Percentiles rank a stretch among this genome's conserved stretches.
phyloP scores from a whole-genome alignment of 2,113 vertebrate species.

The Scophthalmus maximus region DNA sequence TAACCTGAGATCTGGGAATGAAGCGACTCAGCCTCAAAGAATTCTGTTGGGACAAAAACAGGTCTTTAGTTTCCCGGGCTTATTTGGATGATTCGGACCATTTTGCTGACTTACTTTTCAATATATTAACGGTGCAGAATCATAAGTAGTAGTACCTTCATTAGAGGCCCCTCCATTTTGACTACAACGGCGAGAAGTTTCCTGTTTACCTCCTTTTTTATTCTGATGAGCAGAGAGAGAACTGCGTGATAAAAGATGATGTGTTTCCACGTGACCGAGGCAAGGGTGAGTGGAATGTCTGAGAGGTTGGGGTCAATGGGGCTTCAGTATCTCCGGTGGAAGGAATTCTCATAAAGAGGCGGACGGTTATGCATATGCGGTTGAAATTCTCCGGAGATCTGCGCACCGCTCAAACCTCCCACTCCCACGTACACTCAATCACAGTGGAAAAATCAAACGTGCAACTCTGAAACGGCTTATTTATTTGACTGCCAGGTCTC shows the following conservation, averaged over 20 bases:
- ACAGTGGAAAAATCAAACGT: slow-evolving; percentile 33
- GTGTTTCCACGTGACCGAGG: neutral
- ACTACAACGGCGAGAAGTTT: too few relatives aligned
- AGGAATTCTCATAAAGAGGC: slow-evolving; percentile 24
- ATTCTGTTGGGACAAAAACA: too few relatives aligned
- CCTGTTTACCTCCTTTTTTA: too few relatives aligned
- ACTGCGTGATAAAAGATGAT: neutral
- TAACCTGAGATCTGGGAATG: too few relatives aligned
- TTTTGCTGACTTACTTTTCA: too few relatives aligned
- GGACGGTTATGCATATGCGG: slow-evolving; percentile 13
- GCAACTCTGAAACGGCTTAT: slow-evolving; percentile 7
- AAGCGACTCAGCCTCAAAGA: too few relatives aligned
- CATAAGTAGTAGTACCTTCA: too few relatives aligned
- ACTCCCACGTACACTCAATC: slow-evolving; percentile 26
- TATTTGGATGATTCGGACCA: too few relatives aligned
- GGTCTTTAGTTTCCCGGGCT: too few relatives aligned
- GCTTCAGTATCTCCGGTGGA: slow-evolving; percentile 1
- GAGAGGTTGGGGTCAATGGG: neutral
- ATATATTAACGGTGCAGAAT: too few relatives aligned
- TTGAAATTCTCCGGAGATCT: slow-evolving; percentile 27
- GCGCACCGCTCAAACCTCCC: slow-evolving; percentile 17
- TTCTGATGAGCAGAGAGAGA: neutral
- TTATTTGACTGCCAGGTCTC: slow-evolving; percentile 28
- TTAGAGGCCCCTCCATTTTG: too few relatives aligned
- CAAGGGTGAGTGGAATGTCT: slow-evolving; percentile 12